Evolutionary conservation across 2,888 invertebrate genomes (phyloP).

Genomic region (Thecophora atra): DNA sequence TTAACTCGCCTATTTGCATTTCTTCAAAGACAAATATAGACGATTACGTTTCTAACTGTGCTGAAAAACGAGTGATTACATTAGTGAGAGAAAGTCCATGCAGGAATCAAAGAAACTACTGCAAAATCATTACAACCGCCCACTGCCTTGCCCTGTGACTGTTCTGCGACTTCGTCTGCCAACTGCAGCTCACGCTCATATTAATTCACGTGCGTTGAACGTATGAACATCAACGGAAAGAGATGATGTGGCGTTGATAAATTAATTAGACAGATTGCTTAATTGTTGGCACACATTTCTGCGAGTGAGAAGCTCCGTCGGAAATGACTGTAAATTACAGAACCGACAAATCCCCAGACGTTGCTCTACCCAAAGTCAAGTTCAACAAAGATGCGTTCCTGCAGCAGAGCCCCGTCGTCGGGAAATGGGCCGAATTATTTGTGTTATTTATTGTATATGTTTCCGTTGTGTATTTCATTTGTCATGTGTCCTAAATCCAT

Average conservation of each 20-base stretch:
- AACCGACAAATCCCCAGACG: constrained; percentile 6
- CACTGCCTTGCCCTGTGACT: neutral
- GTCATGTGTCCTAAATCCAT: too few relatives aligned
- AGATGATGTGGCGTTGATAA: constrained; percentile 4
- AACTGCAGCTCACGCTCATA: neutral
- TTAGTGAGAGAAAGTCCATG: neutral
- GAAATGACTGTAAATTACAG: constrained; percentile 30
- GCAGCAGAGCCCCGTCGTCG: too few relatives aligned
- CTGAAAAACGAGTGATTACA: neutral
- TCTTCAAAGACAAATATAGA: too few relatives aligned
- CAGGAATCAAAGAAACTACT: neutral
- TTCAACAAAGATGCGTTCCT: constrained; percentile 18
- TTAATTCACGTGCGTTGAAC: too few relatives aligned
- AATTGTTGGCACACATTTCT: constrained; percentile 51
- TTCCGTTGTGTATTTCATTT: too few relatives aligned
- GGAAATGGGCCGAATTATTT: too few relatives aligned
- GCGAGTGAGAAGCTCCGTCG: neutral
- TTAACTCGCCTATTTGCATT: too few relatives aligned
- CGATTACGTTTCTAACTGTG: too few relatives aligned
- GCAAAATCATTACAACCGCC: neutral
- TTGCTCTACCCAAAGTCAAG: constrained; percentile 29
- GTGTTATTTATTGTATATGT: too few relatives aligned
- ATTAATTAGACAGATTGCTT: constrained; percentile 47
- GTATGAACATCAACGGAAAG: constrained; percentile 16
- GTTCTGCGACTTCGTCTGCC: neutral